Base-by-base conservation (phyloP, 2,797 vertebrate genomes). In the Chromis chromis region DNA sequence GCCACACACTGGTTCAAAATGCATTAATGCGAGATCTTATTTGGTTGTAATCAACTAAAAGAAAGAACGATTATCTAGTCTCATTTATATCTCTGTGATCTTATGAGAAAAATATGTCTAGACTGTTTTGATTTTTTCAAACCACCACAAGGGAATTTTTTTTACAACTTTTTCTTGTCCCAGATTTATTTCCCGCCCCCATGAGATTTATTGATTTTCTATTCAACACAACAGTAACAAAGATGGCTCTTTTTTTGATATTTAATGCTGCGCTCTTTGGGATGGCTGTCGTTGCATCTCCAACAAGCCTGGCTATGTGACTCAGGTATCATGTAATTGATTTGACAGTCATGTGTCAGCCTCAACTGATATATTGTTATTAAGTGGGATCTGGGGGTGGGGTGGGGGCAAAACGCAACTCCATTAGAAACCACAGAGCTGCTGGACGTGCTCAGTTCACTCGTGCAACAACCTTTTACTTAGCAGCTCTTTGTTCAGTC, bases 1-100 rank as follows among this genome's bases (percentile, higher is more conserved):
- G 84, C 79, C 71, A 82, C 74, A 73, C 31, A 40, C 16, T 28
- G 16, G 33, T 68, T 86, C 58, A 72, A 85, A 86, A 74, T 61
- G 56, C 14, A 64, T 63, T 25, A 10, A 54, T 17, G 44, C 9
- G 19, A 46, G 44, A 46, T 19, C 44, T 7, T 46, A 8, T 46
- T 46, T 46, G 19, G 19, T 46, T 46, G 44, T 19, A n/a, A 46
- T 46, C 44, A n/a, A n/a, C 17, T 46, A n/a, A 46, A 46, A 46
- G 17, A 7, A 19, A n/a, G 8, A 46, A 46, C 2, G 5, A 46
- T 46, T 7, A 44, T 16, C 6, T 5, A 28, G 6, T 64, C 10
- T 55, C 3, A 27, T 57, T 53, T 74, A 46, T 53, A 24, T 65
- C 22, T 24, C 21, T 46, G 4, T 49, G 27, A 53, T 42, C 27